Conservation (phyloP, 1,140 invertebrate genomes). For the Oryzaephilus surinamensis region DNA sequence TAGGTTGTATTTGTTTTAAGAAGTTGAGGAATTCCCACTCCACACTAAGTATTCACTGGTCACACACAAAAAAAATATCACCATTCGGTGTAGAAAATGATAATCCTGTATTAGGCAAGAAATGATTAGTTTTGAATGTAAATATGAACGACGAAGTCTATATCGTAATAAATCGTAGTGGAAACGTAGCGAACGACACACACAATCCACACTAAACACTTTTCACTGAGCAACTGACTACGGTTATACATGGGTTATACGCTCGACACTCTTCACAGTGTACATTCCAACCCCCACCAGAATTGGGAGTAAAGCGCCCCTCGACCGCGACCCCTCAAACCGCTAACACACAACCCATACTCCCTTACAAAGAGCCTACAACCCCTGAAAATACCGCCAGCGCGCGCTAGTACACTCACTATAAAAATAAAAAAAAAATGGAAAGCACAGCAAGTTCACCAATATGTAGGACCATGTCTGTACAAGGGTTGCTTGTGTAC, state of each 20-base stretch:
- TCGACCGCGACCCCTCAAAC: conserved; percentile 19
- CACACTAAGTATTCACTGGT: conserved; percentile 5
- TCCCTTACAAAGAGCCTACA: conserved; percentile 31
- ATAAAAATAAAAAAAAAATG: conserved; percentile 5
- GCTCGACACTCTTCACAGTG: no score
- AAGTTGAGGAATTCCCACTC: no score
- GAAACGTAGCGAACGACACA: no score
- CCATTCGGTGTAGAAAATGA: no score
- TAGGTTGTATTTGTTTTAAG: no score
- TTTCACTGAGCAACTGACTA: conserved; percentile 28
- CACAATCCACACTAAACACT: no score
- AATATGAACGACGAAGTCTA: no score
- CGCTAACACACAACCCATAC: conserved; percentile 32
- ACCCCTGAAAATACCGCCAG: conserved; percentile 29
- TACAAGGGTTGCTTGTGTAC: not conserved
- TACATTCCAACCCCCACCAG: conserved; percentile 12
- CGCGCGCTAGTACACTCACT: conserved; percentile 11
- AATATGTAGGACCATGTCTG: not conserved
- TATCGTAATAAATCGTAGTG: no score
- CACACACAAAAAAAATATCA: no score
- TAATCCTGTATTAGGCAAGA: no score
- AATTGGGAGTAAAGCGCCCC: conserved; percentile 5
- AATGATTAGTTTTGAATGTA: no score
- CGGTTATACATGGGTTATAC: no score
- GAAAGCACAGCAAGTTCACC: conserved; percentile 5